Conservation (phyloP, 2,888 invertebrate genomes). For the Nipponacmea schrenckii region DNA sequence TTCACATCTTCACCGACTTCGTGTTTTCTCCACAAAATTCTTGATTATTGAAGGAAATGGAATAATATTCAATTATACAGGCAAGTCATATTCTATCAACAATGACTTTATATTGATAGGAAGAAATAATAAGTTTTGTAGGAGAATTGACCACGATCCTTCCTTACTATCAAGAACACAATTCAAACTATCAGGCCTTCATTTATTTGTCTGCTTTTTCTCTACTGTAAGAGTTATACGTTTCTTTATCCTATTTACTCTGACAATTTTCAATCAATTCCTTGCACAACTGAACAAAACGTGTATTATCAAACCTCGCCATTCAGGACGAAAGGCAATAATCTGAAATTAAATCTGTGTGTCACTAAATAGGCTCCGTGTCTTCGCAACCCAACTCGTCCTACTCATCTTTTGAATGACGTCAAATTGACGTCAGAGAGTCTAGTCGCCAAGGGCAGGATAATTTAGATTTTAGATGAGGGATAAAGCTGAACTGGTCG, state of each 20-base stretch:
- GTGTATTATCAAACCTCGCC: background rate
- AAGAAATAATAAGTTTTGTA: too few relatives aligned
- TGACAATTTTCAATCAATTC: background rate
- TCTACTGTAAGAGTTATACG: too few relatives aligned
- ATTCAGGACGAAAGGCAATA: background rate
- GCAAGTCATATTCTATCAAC: too few relatives aligned
- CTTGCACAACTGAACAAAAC: conserved; percentile 5
- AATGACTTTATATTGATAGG: too few relatives aligned
- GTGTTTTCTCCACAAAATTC: too few relatives aligned
- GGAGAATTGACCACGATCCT: too few relatives aligned
- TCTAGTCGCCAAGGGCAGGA: conserved; percentile 12
- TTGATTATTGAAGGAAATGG: too few relatives aligned
- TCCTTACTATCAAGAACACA: too few relatives aligned
- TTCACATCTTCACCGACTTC: too few relatives aligned
- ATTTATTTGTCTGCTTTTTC: too few relatives aligned
- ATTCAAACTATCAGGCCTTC: too few relatives aligned
- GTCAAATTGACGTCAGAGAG: conserved; percentile 14
- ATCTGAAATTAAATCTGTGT: conserved; percentile 1
- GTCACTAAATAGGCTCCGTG: background rate
- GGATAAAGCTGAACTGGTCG: background rate
- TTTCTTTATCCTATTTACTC: background rate
- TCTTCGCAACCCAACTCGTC: background rate
- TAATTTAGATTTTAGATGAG: conserved; percentile 10
- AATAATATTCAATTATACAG: too few relatives aligned
- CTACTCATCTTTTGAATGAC: conserved; percentile 3